Evolutionary conservation across 1,140 invertebrate genomes (phyloP).

Genomic region (Calephelis virginiensis): DNA sequence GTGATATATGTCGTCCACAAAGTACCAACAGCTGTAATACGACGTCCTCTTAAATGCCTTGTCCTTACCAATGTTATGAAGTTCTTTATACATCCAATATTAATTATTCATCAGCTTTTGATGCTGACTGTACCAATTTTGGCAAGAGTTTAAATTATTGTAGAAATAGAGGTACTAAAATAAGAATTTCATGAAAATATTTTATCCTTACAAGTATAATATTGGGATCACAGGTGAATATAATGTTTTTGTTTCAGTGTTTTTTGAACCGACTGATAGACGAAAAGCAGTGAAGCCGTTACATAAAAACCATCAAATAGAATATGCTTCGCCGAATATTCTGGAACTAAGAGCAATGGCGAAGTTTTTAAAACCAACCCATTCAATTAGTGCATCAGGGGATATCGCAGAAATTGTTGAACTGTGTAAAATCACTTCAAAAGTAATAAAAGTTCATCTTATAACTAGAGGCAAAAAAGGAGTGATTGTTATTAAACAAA

Average conservation of each 20-base stretch:
- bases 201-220: too few relatives aligned
- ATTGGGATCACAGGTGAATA: neutral
- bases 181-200: too few relatives aligned
- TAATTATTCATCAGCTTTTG: too few relatives aligned
- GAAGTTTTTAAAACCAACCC: constrained; percentile 44
- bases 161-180: too few relatives aligned
- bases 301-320: constrained; percentile 51
- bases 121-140: too few relatives aligned
- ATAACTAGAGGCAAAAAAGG: constrained; percentile 80
- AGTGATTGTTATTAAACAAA: constrained; percentile 67
- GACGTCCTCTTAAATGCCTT: too few relatives aligned
- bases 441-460: constrained; percentile 56
- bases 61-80: too few relatives aligned
- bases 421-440: constrained; percentile 47
- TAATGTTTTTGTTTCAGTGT: constrained; percentile 58
- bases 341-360: constrained; percentile 82
- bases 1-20: too few relatives aligned
- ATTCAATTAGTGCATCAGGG: constrained; percentile 19
- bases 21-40: too few relatives aligned
- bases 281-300: constrained; percentile 59
- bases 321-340: constrained; percentile 85
- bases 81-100: too few relatives aligned
- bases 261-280: constrained; percentile 68
- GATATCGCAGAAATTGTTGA: constrained; percentile 72
- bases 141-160: too few relatives aligned